Percentiles rank a stretch among this genome's conserved stretches.
These are phyloP conservation scores for Bombus confusus DNA, from an alignment of 1,140 invertebrate genomes.

Conservation along the genomic window DNA sequence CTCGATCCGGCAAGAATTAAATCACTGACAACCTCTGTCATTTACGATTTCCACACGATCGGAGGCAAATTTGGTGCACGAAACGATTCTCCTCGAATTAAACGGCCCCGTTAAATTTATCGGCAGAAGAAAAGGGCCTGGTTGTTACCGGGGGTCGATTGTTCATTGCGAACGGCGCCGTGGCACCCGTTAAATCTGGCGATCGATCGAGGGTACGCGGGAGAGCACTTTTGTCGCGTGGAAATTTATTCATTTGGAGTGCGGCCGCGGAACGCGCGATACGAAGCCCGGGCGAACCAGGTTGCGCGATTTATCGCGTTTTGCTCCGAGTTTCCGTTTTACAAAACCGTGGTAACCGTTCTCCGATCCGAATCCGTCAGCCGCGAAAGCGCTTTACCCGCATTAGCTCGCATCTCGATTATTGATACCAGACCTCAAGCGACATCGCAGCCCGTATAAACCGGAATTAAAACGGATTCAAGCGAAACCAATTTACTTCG, in stretches of 20 bases:
- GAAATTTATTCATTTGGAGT: conserved; percentile 55
- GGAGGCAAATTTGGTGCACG: background rate
- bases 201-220: background rate
- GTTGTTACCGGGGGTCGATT: background rate
- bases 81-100: too few species aligned
- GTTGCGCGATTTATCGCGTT: conserved; percentile 44
- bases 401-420: conserved; percentile 59
- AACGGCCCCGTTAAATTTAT: background rate
- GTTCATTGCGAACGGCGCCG: background rate
- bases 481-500: conserved; percentile 41
- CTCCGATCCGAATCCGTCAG: conserved; percentile 38
- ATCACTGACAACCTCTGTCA: too few species aligned
- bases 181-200: background rate
- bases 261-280: background rate
- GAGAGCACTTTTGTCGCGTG: conserved; percentile 12
- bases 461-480: conserved; percentile 50
- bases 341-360: conserved; percentile 31
- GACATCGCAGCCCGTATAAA: conserved; percentile 36
- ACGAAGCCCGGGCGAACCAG: background rate
- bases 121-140: background rate
- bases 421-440: conserved; percentile 50
- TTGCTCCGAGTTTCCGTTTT: conserved; percentile 36
- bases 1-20: too few species aligned
- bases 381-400: conserved; percentile 36
- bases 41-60: background rate